A percentile compares a stretch with the other conserved stretches of the same genome.
Evolutionary conservation across 2,797 vertebrate species (phyloP).

Genomic region (Parambassis ranga): DNA sequence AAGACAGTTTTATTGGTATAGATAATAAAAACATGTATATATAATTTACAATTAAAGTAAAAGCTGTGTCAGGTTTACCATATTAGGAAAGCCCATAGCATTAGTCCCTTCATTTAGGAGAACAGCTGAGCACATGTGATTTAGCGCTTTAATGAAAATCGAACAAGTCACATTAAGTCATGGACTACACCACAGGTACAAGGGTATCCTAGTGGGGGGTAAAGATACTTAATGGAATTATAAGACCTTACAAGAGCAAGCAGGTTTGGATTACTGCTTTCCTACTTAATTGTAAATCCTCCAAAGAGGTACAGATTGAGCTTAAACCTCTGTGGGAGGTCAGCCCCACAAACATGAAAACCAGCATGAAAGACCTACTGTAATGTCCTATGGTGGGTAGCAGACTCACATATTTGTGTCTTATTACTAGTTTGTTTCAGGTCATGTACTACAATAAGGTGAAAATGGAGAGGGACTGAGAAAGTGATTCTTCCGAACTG

Average conservation of each 20-base stretch:
- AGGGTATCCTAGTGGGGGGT: constrained; percentile 26
- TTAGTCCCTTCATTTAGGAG: not conserved
- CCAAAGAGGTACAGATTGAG: constrained; percentile 49
- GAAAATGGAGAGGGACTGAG: not conserved
- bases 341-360: constrained; percentile 30
- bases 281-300: constrained; percentile 47
- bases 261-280: constrained; percentile 56
- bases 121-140: not conserved
- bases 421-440: constrained; percentile 21
- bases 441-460: not conserved
- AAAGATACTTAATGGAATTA: constrained; percentile 54
- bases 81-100: not conserved
- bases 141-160: constrained; percentile 23
- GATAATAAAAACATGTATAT: not conserved
- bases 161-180: constrained; percentile 2
- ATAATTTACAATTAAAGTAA: not conserved
- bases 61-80: not conserved
- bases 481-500: not conserved
- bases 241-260: constrained; percentile 51
- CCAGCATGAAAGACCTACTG: constrained; percentile 23
- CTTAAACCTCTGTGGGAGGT: constrained; percentile 32
- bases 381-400: constrained; percentile 21
- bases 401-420: constrained; percentile 1
- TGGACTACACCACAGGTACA: constrained; percentile 31
- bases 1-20: not conserved